Evolutionary conservation across 2,113 vertebrate species (phyloP).

Genomic region (Colossoma macropomum): DNA sequence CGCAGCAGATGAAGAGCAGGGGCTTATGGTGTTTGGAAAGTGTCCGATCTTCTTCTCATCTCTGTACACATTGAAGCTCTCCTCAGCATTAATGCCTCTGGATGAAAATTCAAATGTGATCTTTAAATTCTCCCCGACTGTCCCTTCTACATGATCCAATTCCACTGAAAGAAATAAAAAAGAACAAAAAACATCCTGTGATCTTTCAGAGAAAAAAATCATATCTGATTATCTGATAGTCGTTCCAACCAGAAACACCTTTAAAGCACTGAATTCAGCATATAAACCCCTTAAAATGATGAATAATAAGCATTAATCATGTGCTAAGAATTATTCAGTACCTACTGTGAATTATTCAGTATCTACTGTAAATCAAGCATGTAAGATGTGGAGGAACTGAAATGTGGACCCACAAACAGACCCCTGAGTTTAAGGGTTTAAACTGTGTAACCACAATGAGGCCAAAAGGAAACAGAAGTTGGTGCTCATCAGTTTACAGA

Average conservation of each 20-base stretch:
- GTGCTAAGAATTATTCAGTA: too few species aligned
- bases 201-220: neutral
- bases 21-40: neutral
- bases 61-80: constrained; percentile 12
- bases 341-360: too few species aligned
- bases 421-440: too few species aligned
- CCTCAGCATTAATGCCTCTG: neutral
- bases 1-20: neutral
- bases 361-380: too few species aligned
- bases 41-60: neutral
- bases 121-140: neutral
- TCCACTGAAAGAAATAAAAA: constrained; percentile 35
- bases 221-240: neutral
- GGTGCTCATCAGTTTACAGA: too few species aligned
- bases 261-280: neutral
- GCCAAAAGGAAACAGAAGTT: too few species aligned
- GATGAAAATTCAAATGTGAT: constrained; percentile 34
- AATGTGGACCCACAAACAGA: too few species aligned
- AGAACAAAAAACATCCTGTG: neutral
- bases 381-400: too few species aligned
- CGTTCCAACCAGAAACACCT: neutral
- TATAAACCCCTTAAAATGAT: too few species aligned
- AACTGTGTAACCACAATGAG: too few species aligned
- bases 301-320: too few species aligned
- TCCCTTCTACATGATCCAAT: constrained; percentile 10